A percentile compares a stretch with the other conserved stretches of the same genome.
These are phyloP conservation scores for Dolomedes plantarius DNA, from an alignment of 2,888 invertebrate species.

Conservation along the genomic window DNA sequence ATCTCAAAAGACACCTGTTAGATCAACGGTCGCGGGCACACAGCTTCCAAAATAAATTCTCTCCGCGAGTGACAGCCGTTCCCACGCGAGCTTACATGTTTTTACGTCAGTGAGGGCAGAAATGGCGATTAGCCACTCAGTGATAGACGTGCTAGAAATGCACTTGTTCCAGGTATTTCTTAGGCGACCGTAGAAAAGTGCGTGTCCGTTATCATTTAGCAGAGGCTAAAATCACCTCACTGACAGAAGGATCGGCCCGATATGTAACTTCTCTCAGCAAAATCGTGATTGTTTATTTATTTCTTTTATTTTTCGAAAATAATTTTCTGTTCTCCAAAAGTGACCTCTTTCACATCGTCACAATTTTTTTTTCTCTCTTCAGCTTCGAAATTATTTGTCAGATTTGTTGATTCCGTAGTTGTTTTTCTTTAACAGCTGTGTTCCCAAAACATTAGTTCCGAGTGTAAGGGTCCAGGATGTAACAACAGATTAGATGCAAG, in stretches of 20 bases:
- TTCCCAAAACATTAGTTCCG: conserved; percentile 16
- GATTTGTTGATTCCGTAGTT: conserved; percentile 23
- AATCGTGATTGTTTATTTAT: conserved; percentile 19
- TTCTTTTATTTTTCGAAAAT: conserved; percentile 10
- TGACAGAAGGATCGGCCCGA: conserved; percentile 35
- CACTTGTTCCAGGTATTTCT: conserved; percentile 4
- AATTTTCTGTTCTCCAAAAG: background rate
- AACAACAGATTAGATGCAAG: too few species aligned
- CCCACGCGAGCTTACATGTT: background rate
- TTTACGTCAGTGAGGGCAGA: background rate
- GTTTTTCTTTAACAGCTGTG: conserved; percentile 35
- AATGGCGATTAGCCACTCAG: background rate
- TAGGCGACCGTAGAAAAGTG: background rate
- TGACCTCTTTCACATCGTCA: conserved; percentile 9
- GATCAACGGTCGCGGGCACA: background rate
- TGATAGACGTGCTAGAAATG: background rate
- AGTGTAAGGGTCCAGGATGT: conserved; percentile 14
- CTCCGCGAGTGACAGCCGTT: background rate
- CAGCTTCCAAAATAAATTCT: background rate
- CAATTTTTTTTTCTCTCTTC: background rate
- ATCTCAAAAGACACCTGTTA: background rate
- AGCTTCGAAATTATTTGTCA: background rate
- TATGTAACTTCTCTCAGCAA: conserved; percentile 24
- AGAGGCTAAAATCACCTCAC: conserved; percentile 34
- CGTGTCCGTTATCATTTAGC: conserved; percentile 27